Conservation (phyloP, 2,888 invertebrate genomes). For the Apamea monoglypha region DNA sequence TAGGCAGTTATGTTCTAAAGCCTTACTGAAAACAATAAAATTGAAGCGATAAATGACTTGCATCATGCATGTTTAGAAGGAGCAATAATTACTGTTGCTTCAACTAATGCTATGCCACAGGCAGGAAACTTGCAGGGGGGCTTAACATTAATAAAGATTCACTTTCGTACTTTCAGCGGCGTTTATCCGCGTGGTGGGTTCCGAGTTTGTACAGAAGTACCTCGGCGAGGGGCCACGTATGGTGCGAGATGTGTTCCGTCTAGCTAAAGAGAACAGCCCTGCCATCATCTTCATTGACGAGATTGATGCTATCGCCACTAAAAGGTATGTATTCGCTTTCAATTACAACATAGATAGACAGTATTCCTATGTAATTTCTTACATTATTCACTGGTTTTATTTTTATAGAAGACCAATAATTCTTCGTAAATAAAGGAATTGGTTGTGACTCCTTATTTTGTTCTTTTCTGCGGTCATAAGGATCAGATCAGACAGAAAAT, state of each 20-base stretch:
- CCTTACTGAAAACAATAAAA: too few relatives aligned
- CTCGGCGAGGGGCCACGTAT: slow-evolving; percentile 99
- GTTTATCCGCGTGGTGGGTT: slow-evolving; percentile 99
- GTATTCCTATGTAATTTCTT: background rate
- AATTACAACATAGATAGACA: background rate
- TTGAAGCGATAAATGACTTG: background rate
- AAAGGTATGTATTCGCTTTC: slow-evolving; percentile 89
- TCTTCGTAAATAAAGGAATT: too few relatives aligned
- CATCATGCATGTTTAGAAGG: background rate
- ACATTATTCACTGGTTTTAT: too few relatives aligned
- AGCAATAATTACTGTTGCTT: background rate
- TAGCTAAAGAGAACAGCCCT: slow-evolving; percentile 99
- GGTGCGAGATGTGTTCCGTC: slow-evolving; percentile 99
- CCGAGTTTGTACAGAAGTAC: slow-evolving; percentile 99
- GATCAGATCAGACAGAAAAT: background rate
- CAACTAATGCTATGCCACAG: background rate
- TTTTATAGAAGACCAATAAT: too few relatives aligned
- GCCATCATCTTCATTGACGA: slow-evolving; percentile 99
- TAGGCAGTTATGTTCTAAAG: too few relatives aligned
- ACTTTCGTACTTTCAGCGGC: slow-evolving; percentile 92
- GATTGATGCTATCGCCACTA: slow-evolving; percentile 99
- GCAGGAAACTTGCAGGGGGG: background rate
- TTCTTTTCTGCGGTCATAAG: background rate
- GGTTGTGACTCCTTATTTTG: too few relatives aligned
- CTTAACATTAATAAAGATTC: background rate